Evolutionary conservation across 2,888 invertebrate genomes (phyloP), one percentile per base, ranked within the genome.

Genomic region (Tenthredo scrophulariae): DNA sequence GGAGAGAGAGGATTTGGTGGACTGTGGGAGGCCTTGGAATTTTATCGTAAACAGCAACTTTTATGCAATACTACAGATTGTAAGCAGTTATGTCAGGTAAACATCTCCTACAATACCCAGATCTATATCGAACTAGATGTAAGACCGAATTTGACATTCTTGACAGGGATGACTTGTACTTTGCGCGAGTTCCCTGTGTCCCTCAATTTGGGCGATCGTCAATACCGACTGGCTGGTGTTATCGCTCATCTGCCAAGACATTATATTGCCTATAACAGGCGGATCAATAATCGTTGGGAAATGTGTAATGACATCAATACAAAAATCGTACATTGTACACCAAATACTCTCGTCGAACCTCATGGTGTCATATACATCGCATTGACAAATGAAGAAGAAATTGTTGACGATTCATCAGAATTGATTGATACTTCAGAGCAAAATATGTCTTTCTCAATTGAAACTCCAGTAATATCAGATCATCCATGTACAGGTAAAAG

Each of bases 121-220:
- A 62, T 85, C 54, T 84, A 84, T 62, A 74, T 85, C 18, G 85
- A 85, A 15, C 15, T 85, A 13, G 84, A 85, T 77, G 37, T 85
- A 43, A 72, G 85, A 74, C 62, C 40, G 29, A 74, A 77, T 77
- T 22, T 83, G 50, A 37, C 18, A 62, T 40, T 33, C 18, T 40
- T 54, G 29, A 65, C 22, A 13, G 43, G 67, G 26, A 43, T 84
- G 70, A 50, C 46, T 33, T 72, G 85, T 26, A 40, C 1, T 18
- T 75, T 84, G 1, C 18, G 26, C 26, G 85, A 84, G 37, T 70
- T 85, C 46, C 83, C 85, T 58, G 74, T 74, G 46, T 43, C 15
- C 4, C 58, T 85, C 58, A 40, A 84, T 62, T 75, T 84, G 43
- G 46, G 15, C 43, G n/a, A 46, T 72, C 22, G 40, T 65, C 33